Percentiles rank a stretch among this genome's conserved stretches.
These are phyloP conservation scores for Tokudaia tokunoshimensis DNA, from an alignment of 2,797 vertebrate species.

Conservation along the genomic window DNA sequence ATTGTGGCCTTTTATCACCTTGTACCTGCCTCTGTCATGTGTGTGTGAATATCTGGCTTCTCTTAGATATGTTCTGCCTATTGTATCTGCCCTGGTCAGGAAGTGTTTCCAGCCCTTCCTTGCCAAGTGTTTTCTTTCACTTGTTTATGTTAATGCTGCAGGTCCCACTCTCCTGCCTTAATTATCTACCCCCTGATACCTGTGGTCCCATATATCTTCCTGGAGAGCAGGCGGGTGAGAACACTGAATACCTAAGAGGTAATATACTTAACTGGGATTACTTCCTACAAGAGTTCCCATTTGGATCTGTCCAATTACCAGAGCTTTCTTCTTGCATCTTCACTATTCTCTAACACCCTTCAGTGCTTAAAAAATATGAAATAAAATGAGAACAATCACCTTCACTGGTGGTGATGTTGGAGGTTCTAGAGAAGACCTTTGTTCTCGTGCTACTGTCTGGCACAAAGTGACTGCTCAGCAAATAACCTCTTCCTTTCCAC, in stretches of 20 bases:
- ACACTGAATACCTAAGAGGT: not conserved
- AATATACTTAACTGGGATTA: not conserved
- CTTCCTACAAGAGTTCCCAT: not conserved
- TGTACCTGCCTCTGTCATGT: not conserved
- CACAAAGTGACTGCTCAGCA: not conserved
- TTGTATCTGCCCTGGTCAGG: not conserved
- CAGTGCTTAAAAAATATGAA: not conserved
- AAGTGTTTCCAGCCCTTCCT: not conserved
- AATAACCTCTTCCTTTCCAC: not conserved
- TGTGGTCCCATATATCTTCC: not conserved
- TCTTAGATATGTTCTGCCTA: not conserved
- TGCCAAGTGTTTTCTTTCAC: not conserved
- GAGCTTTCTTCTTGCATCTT: not conserved
- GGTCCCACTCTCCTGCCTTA: not conserved
- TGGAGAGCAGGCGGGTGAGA: not conserved
- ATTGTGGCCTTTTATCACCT: not conserved
- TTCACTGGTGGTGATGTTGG: rapidly evolving
- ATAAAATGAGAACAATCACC: not conserved
- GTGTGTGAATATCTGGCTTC: not conserved
- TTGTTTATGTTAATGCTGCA: not conserved
- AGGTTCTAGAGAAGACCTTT: not conserved
- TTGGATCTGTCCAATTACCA: not conserved
- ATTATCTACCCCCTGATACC: not conserved
- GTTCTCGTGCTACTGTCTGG: rapidly evolving
- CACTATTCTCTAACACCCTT: not conserved